Evolutionary conservation across 2,888 invertebrate species (phyloP).

Genomic region (Aleiodes alternator): DNA sequence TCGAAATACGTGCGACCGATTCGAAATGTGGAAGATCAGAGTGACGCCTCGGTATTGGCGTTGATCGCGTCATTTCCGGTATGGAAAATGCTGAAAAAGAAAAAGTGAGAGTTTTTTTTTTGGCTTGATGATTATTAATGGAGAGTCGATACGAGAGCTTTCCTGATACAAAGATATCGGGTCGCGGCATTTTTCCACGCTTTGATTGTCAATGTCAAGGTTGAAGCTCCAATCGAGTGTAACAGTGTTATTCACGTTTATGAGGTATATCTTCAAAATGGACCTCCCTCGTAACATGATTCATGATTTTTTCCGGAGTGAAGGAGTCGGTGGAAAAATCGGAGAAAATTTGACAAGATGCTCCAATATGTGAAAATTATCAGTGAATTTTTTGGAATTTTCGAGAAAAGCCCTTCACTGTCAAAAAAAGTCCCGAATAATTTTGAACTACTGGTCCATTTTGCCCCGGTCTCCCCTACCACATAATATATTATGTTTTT

Average conservation of each 20-base stretch:
- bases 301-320: no score
- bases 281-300: no score
- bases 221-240: not conserved
- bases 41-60: constrained; percentile 57
- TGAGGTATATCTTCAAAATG: not conserved
- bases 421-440: no score
- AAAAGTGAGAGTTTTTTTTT: not conserved
- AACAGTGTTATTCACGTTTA: not conserved
- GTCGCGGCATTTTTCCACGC: constrained; percentile 9
- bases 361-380: no score
- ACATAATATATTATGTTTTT: no score
- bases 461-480: no score
- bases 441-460: no score
- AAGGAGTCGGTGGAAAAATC: no score
- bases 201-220: not conserved
- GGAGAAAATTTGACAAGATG: no score
- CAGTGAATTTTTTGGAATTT: no score
- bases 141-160: constrained; percentile 7
- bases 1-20: constrained; percentile 85
- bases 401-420: no score
- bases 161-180: not conserved
- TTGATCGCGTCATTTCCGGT: constrained; percentile 62
- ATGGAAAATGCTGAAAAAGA: constrained; percentile 6
- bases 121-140: not conserved
- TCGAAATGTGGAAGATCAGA: constrained; percentile 79